These are phyloP conservation scores for Natrix natrix DNA, from an alignment of 2,797 vertebrate genomes.

Conservation along the genomic window DNA sequence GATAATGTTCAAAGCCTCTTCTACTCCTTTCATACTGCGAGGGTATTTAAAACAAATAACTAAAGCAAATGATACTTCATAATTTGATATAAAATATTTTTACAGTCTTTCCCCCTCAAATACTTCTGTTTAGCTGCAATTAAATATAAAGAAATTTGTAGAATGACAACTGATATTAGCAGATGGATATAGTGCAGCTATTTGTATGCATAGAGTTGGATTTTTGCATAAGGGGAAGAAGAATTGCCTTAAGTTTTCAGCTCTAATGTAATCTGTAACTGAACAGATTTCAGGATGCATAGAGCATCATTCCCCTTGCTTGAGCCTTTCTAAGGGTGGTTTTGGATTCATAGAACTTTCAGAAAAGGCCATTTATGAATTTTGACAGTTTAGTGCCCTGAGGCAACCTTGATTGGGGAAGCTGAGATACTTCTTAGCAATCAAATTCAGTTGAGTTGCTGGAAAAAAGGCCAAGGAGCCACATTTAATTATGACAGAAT, in stretches of 20 bases:
- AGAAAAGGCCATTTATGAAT: neutral
- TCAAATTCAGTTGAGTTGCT: neutral
- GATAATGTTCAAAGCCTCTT: neutral
- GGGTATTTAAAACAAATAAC: constrained; percentile 13
- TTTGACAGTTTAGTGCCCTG: neutral
- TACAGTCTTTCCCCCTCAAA: constrained; percentile 50
- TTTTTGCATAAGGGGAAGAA: constrained; percentile 52
- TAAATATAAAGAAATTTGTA: constrained; percentile 70
- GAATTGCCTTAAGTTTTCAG: constrained; percentile 41
- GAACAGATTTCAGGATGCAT: neutral
- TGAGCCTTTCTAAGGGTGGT: neutral
- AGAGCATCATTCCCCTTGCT: neutral
- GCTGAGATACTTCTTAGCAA: neutral
- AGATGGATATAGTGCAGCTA: constrained; percentile 59
- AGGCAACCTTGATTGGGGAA: neutral
- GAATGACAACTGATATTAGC: constrained; percentile 68
- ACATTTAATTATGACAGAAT: neutral
- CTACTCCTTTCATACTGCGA: neutral
- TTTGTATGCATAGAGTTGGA: constrained; percentile 42
- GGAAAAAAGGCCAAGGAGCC: neutral
- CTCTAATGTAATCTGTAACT: neutral
- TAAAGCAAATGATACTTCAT: neutral
- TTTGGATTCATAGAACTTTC: neutral
- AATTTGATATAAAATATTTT: constrained; percentile 49
- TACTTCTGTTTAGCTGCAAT: constrained; percentile 63